Conservation (phyloP, 1,140 invertebrate species). For the Drosophila truncata region DNA sequence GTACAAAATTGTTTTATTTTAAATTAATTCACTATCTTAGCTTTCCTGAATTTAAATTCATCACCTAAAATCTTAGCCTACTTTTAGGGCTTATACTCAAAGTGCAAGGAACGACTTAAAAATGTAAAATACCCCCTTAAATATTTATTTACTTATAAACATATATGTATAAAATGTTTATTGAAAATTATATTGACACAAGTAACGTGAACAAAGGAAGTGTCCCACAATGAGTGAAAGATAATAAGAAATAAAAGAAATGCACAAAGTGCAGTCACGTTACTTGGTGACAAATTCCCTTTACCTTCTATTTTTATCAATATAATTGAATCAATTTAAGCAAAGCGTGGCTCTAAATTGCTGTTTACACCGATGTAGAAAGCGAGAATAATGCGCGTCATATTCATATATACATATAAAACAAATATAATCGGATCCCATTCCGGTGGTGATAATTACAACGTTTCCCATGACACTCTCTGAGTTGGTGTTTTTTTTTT, state of each 20-base stretch:
- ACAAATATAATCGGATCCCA: constrained; percentile 10
- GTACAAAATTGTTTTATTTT: not conserved
- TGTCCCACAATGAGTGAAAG: constrained; percentile 5
- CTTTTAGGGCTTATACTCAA: not conserved
- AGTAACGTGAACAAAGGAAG: constrained; percentile 28
- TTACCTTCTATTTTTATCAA: constrained; percentile 47
- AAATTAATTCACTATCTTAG: not conserved
- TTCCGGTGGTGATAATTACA: constrained; percentile 69
- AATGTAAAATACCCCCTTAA: not conserved
- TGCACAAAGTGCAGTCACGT: constrained; percentile 7
- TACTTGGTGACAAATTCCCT: constrained; percentile 23
- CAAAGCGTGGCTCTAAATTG: constrained; percentile 65
- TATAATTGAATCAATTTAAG: constrained; percentile 54
- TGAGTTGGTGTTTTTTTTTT: constrained; percentile 30
- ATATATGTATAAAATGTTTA: not conserved
- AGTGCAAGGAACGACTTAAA: not conserved
- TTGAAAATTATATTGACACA: not conserved
- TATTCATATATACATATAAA: constrained; percentile 17
- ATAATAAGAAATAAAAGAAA: constrained; percentile 4
- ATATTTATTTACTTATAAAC: not conserved
- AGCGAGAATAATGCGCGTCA: constrained; percentile 5
- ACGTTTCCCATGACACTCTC: constrained; percentile 24
- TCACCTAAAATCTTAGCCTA: not conserved
- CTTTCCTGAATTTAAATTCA: not conserved
- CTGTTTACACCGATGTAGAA: constrained; percentile 35